These are phyloP conservation scores for Pluvianellus socialis DNA, from an alignment of 2,113 vertebrate species.

Conservation along the genomic window DNA sequence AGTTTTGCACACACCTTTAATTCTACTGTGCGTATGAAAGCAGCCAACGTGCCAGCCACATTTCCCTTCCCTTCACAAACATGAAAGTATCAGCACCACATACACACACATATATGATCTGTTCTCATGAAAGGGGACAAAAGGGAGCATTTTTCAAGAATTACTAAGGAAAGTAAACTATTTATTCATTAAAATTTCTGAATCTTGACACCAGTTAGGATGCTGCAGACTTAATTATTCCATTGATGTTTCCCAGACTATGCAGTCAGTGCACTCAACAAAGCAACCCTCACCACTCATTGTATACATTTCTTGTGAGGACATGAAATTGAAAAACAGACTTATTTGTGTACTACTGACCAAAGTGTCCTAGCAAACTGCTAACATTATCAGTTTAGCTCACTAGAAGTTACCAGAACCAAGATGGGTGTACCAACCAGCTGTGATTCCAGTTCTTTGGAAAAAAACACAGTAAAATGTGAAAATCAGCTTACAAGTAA, in stretches of 20 bases:
- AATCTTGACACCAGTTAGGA: neutral
- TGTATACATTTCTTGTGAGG: neutral
- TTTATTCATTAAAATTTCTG: neutral
- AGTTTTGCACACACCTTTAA: neutral
- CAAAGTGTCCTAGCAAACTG: neutral
- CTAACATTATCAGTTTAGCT: neutral
- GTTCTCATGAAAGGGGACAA: neutral
- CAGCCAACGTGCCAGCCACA: rapidly evolving
- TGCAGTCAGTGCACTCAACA: no score
- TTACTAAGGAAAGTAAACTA: neutral
- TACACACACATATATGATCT: neutral
- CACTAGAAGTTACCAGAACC: neutral
- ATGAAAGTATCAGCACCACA: neutral
- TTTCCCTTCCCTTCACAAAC: neutral
- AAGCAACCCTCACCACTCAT: neutral
- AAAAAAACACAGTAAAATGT: rapidly evolving
- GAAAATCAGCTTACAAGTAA: neutral
- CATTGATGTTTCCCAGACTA: neutral
- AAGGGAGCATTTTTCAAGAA: neutral
- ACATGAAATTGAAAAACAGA: neutral
- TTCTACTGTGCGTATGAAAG: neutral
- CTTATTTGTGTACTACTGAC: neutral
- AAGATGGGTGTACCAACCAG: neutral
- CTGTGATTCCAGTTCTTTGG: neutral
- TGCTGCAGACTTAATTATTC: neutral